phyloP scores from a whole-genome alignment of 2,797 vertebrate genomes.

The Oreochromis mossambicus region DNA sequence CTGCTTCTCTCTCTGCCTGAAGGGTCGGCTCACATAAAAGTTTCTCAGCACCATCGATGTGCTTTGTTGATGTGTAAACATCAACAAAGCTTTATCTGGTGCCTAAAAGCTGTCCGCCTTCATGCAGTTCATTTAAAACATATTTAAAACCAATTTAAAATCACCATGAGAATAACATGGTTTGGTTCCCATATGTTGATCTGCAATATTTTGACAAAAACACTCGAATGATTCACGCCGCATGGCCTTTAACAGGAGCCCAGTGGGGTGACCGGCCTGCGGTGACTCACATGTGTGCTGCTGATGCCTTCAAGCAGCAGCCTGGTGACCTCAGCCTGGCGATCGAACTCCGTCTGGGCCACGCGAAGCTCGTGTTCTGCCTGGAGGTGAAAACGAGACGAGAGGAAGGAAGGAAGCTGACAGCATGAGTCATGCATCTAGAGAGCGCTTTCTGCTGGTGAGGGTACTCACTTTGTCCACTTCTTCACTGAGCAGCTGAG shows the following conservation, averaged over 20 bases:
- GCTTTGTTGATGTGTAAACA: not conserved
- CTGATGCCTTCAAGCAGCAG: constrained; percentile 94
- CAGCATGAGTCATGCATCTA: not conserved
- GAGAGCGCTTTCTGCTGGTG: not conserved
- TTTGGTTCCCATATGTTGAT: not conserved
- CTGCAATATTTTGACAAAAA: not conserved
- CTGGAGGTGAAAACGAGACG: constrained; percentile 53
- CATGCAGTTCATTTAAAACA: not conserved
- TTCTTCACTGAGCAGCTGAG: constrained; percentile 95
- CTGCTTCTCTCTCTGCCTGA: not conserved
- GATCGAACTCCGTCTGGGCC: constrained; percentile 94
- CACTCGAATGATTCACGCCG: not conserved
- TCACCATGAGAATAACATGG: not conserved
- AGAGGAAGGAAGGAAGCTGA: not conserved
- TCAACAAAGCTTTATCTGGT: not conserved
- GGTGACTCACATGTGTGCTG: constrained; percentile 89
- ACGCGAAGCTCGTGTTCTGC: constrained; percentile 91
- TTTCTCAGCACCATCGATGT: not conserved
- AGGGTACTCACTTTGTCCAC: constrained; percentile 91
- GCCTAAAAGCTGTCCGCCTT: not conserved
- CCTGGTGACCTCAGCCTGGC: constrained; percentile 92
- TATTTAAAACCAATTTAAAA: not conserved
- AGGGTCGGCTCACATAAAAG: not conserved
- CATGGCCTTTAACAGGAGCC: not conserved
- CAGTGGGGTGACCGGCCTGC: not conserved